phyloP scores from a whole-genome alignment of 2,797 vertebrate genomes.

The Glossophaga mutica region DNA sequence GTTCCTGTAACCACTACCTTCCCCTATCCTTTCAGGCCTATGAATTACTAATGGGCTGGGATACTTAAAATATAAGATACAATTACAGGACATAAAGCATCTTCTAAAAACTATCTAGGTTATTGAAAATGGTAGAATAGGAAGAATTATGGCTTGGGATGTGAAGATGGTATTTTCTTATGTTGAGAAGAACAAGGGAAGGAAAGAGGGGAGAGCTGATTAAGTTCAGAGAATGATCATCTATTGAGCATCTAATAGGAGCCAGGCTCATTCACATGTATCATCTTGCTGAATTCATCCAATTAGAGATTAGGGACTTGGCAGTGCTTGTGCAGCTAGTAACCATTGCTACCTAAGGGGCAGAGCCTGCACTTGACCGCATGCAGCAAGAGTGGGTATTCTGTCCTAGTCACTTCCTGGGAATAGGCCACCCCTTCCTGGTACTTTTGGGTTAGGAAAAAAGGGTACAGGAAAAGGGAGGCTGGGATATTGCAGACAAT shows the following conservation, averaged over 20 bases:
- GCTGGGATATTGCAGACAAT: background rate
- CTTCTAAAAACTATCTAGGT: background rate
- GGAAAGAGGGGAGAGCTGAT: background rate
- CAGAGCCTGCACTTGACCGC: background rate
- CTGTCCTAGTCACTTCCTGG: background rate
- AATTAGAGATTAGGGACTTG: background rate
- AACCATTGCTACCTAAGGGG: background rate
- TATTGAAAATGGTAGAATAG: background rate
- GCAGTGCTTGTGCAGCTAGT: background rate
- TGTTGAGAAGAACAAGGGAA: background rate
- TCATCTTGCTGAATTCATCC: background rate
- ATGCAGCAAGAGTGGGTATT: background rate
- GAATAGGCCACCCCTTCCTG: background rate
- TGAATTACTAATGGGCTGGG: background rate
- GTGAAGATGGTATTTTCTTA: background rate
- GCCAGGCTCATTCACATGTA: background rate
- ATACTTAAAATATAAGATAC: constrained; percentile 5
- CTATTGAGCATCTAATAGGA: background rate
- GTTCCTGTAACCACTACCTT: background rate
- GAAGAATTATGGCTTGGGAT: background rate
- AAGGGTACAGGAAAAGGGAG: background rate
- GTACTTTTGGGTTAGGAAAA: background rate
- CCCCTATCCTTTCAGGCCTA: background rate
- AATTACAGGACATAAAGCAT: background rate
- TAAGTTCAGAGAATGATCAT: background rate